Percentiles rank a stretch among this genome's conserved stretches.
Evolutionary conservation across 1,140 invertebrate species (phyloP).

Genomic region (Carcinoscorpius rotundicauda): DNA sequence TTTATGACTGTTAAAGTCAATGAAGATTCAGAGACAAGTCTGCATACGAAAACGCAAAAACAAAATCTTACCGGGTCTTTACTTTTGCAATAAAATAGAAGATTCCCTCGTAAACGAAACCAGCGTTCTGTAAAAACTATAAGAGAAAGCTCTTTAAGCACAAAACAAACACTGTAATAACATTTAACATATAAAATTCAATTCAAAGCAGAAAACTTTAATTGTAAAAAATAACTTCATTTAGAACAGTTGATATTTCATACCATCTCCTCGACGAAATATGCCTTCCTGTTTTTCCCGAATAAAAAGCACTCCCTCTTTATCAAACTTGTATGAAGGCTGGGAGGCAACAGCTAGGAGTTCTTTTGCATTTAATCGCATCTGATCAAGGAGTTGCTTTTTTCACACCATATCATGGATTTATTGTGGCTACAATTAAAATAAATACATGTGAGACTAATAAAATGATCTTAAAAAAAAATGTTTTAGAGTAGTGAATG

Average conservation of each 20-base stretch:
- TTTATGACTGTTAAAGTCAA: too few relatives aligned
- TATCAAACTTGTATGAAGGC: conserved; percentile 76
- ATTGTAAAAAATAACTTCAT: conserved; percentile 1
- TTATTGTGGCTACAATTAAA: too few relatives aligned
- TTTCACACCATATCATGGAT: too few relatives aligned
- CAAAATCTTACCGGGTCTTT: conserved; percentile 48
- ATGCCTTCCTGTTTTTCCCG: conserved; percentile 71
- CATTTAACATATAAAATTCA: neutral
- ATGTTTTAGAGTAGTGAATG: too few relatives aligned
- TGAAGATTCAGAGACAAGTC: too few relatives aligned
- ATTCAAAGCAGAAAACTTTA: neutral
- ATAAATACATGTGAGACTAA: too few relatives aligned
- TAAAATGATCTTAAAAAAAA: too few relatives aligned
- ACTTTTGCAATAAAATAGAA: conserved; percentile 88
- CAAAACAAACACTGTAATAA: conserved; percentile 9
- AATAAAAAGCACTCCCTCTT: conserved; percentile 75
- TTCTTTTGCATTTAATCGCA: conserved; percentile 86
- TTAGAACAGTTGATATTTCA: conserved; percentile 18
- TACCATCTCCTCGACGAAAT: conserved; percentile 74
- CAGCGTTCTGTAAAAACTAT: conserved; percentile 69
- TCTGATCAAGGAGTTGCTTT: conserved; percentile 28
- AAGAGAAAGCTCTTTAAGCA: conserved; percentile 9
- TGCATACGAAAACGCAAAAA: too few relatives aligned
- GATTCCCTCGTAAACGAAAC: conserved; percentile 81
- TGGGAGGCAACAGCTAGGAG: conserved; percentile 67